These are phyloP conservation scores for Drosophila barbarae DNA, from an alignment of 2,888 invertebrate genomes.

Conservation along the genomic window DNA sequence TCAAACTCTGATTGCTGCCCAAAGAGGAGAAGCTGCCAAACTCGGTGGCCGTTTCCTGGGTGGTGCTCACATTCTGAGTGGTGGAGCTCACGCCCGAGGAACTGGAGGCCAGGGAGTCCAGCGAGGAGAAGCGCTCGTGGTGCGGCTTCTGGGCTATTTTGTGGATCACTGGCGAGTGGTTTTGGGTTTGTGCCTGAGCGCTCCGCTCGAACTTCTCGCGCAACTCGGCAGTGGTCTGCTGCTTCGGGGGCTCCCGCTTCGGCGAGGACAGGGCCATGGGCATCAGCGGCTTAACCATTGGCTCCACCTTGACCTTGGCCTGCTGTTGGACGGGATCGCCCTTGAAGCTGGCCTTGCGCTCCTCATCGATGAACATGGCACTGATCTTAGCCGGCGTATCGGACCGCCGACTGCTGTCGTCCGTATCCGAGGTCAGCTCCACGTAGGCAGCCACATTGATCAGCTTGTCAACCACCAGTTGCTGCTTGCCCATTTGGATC, in stretches of 20 bases:
- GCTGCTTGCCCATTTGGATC: constrained; percentile 57
- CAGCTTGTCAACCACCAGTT: constrained; percentile 78
- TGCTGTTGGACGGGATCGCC: constrained; percentile 72
- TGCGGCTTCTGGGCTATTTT: constrained; percentile 59
- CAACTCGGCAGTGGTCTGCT: constrained; percentile 77
- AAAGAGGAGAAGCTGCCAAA: constrained; percentile 80
- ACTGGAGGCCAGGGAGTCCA: constrained; percentile 79
- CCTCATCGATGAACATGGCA: constrained; percentile 80
- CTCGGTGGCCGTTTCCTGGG: constrained; percentile 79
- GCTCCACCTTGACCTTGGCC: constrained; percentile 53
- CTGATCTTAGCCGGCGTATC: constrained; percentile 79
- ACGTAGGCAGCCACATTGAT: constrained; percentile 80
- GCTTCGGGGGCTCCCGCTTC: constrained; percentile 50
- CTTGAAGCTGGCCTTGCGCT: constrained; percentile 79
- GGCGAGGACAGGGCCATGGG: constrained; percentile 36
- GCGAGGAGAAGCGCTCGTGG: constrained; percentile 79
- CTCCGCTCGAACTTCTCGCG: constrained; percentile 79
- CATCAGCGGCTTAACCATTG: constrained; percentile 44
- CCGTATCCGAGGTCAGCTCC: constrained; percentile 79
- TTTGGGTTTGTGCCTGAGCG: constrained; percentile 39
- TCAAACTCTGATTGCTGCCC: constrained; percentile 80
- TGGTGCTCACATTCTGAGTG: constrained; percentile 77
- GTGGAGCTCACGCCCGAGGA: constrained; percentile 80
- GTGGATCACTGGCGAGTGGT: constrained; percentile 33
- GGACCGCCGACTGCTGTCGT: constrained; percentile 79